Evolutionary conservation across 2,888 invertebrate species (phyloP).

Genomic region (Rhamnusium bicolor): DNA sequence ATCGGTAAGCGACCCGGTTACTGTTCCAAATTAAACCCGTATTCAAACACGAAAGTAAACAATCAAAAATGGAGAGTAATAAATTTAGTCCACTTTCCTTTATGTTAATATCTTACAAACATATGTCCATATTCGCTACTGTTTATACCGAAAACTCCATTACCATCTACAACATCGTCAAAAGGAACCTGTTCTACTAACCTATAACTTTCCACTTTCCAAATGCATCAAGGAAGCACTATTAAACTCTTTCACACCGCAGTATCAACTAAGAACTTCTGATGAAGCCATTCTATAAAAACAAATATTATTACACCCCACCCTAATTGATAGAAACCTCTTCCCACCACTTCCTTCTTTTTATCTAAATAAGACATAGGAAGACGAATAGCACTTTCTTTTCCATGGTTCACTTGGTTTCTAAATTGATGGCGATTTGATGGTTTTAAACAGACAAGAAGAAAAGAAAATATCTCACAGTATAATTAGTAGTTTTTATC

Average conservation of each 20-base stretch:
- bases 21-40: neutral
- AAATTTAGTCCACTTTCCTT: slow-evolving; percentile 10
- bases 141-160: neutral
- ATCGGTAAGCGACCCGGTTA: neutral
- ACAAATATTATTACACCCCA: slow-evolving; percentile 25
- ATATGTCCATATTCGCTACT: neutral
- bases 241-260: slow-evolving; percentile 22
- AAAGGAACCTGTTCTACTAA: slow-evolving; percentile 17
- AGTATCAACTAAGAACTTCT: slow-evolving; percentile 8
- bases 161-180: neutral
- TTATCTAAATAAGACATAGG: slow-evolving; percentile 19
- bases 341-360: slow-evolving; percentile 25
- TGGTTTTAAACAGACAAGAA: neutral
- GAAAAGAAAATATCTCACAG: neutral
- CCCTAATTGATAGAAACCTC: slow-evolving; percentile 4
- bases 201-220: slow-evolving; percentile 33
- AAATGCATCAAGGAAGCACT: neutral
- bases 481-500: neutral
- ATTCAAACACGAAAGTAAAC: neutral
- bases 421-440: slow-evolving; percentile 7
- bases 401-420: slow-evolving; percentile 19
- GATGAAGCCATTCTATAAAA: slow-evolving; percentile 21
- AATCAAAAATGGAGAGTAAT: slow-evolving; percentile 20
- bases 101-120: slow-evolving; percentile 4
- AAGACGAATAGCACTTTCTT: slow-evolving; percentile 32